These are phyloP conservation scores for Dallia pectoralis DNA, from an alignment of 2,797 vertebrate species.

Conservation along the genomic window DNA sequence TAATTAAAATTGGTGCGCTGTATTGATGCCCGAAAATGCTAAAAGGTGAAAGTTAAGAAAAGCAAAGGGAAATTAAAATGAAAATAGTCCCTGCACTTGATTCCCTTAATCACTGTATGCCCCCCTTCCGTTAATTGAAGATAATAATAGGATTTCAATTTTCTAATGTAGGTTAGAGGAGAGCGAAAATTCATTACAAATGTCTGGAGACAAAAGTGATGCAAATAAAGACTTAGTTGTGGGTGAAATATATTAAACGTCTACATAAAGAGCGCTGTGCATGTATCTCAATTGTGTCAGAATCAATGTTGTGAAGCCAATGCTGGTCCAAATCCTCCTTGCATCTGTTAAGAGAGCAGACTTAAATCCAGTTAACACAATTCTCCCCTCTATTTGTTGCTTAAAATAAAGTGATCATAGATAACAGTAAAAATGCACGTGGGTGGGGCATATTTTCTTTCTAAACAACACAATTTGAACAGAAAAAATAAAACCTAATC, in stretches of 20 bases:
- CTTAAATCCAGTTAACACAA: not conserved
- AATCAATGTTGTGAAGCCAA: not conserved
- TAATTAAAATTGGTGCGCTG: constrained; percentile 59
- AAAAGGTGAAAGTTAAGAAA: constrained; percentile 76
- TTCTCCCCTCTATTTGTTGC: too few relatives aligned
- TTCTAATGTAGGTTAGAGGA: constrained; percentile 81
- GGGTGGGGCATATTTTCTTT: too few relatives aligned
- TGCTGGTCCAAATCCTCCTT: not conserved
- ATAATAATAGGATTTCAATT: constrained; percentile 87
- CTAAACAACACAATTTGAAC: too few relatives aligned
- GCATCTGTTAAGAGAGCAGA: not conserved
- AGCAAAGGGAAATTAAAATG: constrained; percentile 65
- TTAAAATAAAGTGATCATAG: too few relatives aligned
- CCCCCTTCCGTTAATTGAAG: constrained; percentile 80
- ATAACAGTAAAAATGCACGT: too few relatives aligned
- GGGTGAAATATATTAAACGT: constrained; percentile 37
- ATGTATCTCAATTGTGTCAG: not conserved
- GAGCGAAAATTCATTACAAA: constrained; percentile 67
- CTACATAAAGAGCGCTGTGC: constrained; percentile 22
- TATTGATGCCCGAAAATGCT: constrained; percentile 51
- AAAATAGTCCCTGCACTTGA: constrained; percentile 76
- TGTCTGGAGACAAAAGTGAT: constrained; percentile 44
- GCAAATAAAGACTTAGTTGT: constrained; percentile 63
- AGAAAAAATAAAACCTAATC: too few relatives aligned
- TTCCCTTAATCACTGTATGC: constrained; percentile 82